Evolutionary conservation across 2,888 invertebrate species (phyloP).

Genomic region (Aleiodes alternator): DNA sequence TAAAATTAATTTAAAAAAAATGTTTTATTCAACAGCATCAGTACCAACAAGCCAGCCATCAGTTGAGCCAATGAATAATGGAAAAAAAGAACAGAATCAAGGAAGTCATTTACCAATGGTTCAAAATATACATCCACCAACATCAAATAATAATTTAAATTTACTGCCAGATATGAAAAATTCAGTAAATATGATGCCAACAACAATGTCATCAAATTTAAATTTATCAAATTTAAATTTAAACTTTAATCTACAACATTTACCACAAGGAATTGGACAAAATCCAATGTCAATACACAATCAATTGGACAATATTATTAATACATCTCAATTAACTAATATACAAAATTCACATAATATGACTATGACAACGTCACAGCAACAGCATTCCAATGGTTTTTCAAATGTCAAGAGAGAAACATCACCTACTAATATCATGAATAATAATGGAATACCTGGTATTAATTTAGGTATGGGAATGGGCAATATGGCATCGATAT

Average conservation of each 20-base stretch:
- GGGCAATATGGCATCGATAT: conserved; percentile 80
- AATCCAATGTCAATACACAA: conserved; percentile 69
- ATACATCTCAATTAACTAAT: conserved; percentile 63
- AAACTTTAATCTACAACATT: conserved; percentile 66
- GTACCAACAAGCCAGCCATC: conserved; percentile 67
- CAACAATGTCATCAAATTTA: conserved; percentile 66
- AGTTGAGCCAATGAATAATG: conserved; percentile 64
- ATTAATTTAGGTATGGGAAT: conserved; percentile 76
- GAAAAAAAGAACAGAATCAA: conserved; percentile 59
- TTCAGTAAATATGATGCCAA: conserved; percentile 67
- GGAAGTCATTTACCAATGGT: conserved; percentile 62
- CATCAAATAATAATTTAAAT: conserved; percentile 64
- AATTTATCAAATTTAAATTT: conserved; percentile 68
- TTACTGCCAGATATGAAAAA: conserved; percentile 68
- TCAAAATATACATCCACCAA: conserved; percentile 59
- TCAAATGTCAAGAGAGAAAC: conserved; percentile 75
- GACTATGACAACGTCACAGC: conserved; percentile 62
- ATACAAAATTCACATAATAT: conserved; percentile 68
- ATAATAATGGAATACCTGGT: conserved; percentile 76
- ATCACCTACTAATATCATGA: conserved; percentile 73
- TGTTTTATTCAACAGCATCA: conserved; percentile 59
- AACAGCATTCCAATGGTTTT: conserved; percentile 75
- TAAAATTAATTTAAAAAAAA: conserved; percentile 40
- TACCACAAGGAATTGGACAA: conserved; percentile 63
- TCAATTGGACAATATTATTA: conserved; percentile 70